phyloP scores from a whole-genome alignment of 2,888 invertebrate genomes.

The Drosophila percnosoma region DNA sequence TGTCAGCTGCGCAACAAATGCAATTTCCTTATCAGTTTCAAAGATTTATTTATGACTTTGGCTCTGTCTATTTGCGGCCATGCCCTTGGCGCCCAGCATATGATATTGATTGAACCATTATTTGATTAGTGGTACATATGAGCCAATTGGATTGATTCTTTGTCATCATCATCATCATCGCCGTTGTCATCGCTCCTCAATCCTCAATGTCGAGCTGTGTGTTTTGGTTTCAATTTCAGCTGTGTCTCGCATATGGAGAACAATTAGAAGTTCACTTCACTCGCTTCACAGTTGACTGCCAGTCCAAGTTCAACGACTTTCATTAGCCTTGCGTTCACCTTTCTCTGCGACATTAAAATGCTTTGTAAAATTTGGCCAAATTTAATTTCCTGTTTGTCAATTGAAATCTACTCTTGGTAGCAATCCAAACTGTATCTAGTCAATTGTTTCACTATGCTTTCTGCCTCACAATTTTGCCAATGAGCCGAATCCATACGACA shows the following conservation, averaged over 20 bases:
- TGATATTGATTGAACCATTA: constrained; percentile 43
- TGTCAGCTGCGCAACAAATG: constrained; percentile 45
- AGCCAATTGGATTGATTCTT: constrained; percentile 54
- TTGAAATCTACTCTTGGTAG: constrained; percentile 16
- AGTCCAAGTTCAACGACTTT: constrained; percentile 53
- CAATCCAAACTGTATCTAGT: constrained; percentile 1
- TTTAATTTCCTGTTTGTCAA: constrained; percentile 56
- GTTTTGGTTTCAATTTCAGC: constrained; percentile 24
- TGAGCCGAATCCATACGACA: constrained; percentile 2
- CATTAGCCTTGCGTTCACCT: constrained; percentile 18
- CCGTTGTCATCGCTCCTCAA: background rate
- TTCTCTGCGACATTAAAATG: background rate
- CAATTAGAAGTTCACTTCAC: constrained; percentile 57
- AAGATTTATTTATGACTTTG: constrained; percentile 22
- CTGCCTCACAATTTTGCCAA: background rate
- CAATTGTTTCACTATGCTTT: constrained; percentile 11
- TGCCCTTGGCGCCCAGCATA: background rate
- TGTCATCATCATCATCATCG: constrained; percentile 17
- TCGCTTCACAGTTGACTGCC: constrained; percentile 17
- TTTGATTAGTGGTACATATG: constrained; percentile 50
- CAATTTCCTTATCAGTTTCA: constrained; percentile 70
- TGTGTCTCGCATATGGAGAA: constrained; percentile 30
- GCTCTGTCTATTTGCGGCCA: constrained; percentile 19
- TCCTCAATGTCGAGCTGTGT: background rate
- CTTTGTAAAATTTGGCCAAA: constrained; percentile 44